Percentiles rank a stretch among this genome's conserved stretches.
Conservation (phyloP, 2,113 vertebrate genomes). For the Suncus etruscus region DNA sequence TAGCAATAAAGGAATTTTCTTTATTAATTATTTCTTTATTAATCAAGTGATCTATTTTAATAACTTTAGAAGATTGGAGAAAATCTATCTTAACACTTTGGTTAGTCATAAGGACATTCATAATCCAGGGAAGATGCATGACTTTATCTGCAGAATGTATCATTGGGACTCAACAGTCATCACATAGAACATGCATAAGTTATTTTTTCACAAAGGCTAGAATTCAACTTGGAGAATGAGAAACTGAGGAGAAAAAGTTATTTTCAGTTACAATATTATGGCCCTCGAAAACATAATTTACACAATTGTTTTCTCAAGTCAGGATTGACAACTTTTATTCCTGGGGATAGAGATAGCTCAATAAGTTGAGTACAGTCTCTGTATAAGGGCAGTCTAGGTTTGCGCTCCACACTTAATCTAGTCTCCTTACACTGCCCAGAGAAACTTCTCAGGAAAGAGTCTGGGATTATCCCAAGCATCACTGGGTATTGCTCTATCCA, state of each 20-base stretch:
- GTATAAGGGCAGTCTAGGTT: no score
- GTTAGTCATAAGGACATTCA: not conserved
- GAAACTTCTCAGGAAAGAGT: no score
- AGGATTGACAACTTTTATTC: no score
- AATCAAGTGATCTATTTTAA: not conserved
- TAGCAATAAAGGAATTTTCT: not conserved
- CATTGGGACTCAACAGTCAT: not conserved
- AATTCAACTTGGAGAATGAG: not conserved
- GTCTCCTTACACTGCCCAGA: no score
- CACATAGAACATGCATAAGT: no score
- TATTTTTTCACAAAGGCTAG: not conserved
- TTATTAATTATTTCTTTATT: not conserved
- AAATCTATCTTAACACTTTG: not conserved
- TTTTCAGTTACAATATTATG: not conserved
- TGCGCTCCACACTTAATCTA: no score
- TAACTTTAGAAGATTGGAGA: not conserved
- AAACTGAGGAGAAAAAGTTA: not conserved
- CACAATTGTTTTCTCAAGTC: not conserved
- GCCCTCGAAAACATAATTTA: not conserved
- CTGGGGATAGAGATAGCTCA: not conserved
- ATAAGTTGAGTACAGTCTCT: no score
- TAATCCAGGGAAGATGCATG: not conserved
- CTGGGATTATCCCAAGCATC: no score
- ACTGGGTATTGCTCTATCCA: no score
- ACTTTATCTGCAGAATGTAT: not conserved